These are phyloP conservation scores for Hemaris fuciformis DNA, from an alignment of 2,888 invertebrate species.

Conservation along the genomic window DNA sequence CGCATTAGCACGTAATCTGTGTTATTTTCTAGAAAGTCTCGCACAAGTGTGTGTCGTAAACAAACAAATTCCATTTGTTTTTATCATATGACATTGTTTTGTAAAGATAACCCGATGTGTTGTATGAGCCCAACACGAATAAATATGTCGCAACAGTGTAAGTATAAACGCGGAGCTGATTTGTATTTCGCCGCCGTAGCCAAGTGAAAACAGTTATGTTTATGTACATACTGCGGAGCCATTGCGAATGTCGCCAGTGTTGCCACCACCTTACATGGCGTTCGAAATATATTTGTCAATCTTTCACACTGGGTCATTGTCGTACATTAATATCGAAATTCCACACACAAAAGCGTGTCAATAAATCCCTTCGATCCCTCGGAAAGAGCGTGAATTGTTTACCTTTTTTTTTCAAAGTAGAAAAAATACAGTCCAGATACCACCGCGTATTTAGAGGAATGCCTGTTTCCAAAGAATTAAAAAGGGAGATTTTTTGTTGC, in stretches of 20 bases:
- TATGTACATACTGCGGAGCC: background rate
- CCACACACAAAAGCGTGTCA: slow-evolving; percentile 12
- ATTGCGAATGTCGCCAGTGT: background rate
- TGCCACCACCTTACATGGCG: background rate
- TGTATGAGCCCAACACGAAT: background rate
- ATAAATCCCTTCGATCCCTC: slow-evolving; percentile 13
- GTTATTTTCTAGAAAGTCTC: slow-evolving; percentile 3
- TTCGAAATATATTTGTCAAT: background rate
- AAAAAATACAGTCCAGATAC: slow-evolving; percentile 55
- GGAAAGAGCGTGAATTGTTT: slow-evolving; percentile 55
- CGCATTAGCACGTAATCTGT: background rate
- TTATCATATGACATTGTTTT: background rate
- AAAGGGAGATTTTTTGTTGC: slow-evolving; percentile 60
- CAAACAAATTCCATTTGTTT: background rate
- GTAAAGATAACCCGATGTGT: background rate
- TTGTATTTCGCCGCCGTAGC: slow-evolving; percentile 5
- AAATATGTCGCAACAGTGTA: background rate
- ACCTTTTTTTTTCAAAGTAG: slow-evolving; percentile 64
- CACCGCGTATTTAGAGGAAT: slow-evolving; percentile 54
- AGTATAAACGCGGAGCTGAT: background rate
- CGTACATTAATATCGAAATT: slow-evolving; percentile 4
- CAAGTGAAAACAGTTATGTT: slow-evolving; percentile 10
- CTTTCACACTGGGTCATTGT: slow-evolving; percentile 9
- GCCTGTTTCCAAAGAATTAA: slow-evolving; percentile 58
- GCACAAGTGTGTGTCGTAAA: background rate